Conservation (phyloP, 2,888 invertebrate genomes). For the Troides helena region DNA sequence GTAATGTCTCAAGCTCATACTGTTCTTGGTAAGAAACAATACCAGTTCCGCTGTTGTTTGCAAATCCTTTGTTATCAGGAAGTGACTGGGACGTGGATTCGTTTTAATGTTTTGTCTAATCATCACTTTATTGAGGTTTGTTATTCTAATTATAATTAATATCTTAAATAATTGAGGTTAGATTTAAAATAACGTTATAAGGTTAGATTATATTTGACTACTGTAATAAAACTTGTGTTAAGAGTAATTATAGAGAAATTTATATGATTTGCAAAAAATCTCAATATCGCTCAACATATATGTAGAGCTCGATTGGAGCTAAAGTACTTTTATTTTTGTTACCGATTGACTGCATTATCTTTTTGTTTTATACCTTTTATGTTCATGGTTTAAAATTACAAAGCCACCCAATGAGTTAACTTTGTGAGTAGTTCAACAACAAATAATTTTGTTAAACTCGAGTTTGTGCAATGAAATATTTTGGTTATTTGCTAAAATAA, state of each 20-base stretch:
- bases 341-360: background rate
- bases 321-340: background rate
- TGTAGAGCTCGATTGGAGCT: background rate
- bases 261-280: no score
- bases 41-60: slow-evolving; percentile 76
- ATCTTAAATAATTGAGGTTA: no score
- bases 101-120: slow-evolving; percentile 38
- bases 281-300: background rate
- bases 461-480: background rate
- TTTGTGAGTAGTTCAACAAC: background rate
- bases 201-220: no score
- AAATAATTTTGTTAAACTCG: background rate
- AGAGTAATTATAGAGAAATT: no score
- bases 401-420: background rate
- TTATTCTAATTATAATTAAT: no score
- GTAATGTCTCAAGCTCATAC: slow-evolving; percentile 67
- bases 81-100: slow-evolving; percentile 56
- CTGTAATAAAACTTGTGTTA: no score
- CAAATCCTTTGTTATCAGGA: slow-evolving; percentile 73
- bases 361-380: background rate
- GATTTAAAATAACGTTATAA: no score
- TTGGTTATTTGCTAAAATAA: no score
- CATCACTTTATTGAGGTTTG: slow-evolving; percentile 18
- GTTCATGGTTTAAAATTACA: background rate
- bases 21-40: slow-evolving; percentile 74